A percentile compares a stretch with the other conserved stretches of the same genome.
phyloP scores from a whole-genome alignment of 2,888 invertebrate species.

The Eristalinus sepulchralis region DNA sequence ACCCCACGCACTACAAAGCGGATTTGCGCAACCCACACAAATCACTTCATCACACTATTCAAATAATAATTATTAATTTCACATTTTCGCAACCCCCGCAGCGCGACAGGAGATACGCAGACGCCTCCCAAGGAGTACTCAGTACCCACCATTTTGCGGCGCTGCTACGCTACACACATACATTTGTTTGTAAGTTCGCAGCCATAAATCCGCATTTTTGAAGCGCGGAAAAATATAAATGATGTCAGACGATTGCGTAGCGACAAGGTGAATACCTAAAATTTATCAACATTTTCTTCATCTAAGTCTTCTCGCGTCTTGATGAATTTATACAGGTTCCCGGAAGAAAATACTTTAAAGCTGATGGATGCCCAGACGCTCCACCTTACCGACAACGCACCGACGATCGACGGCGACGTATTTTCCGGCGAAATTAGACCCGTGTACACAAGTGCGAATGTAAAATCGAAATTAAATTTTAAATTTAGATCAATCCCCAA shows the following conservation, averaged over 20 bases:
- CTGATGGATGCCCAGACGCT: background rate
- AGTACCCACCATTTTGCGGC: background rate
- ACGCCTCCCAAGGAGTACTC: background rate
- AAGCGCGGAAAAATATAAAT: background rate
- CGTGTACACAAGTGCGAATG: background rate
- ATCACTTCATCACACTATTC: background rate
- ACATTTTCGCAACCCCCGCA: background rate
- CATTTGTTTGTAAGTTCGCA: no score
- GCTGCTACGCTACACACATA: background rate
- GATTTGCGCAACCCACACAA: background rate
- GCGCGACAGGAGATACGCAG: background rate
- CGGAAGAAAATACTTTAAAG: background rate
- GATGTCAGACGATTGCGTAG: background rate
- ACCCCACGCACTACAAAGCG: background rate
- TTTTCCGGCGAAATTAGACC: background rate
- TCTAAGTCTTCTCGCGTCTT: background rate
- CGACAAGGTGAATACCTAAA: background rate
- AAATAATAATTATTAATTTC: background rate
- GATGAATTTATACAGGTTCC: background rate
- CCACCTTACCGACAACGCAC: background rate
- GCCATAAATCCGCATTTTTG: background rate
- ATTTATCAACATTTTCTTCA: no score
- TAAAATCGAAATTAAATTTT: background rate
- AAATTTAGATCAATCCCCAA: background rate
- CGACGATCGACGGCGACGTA: no score